Evolutionary conservation across 2,888 invertebrate species (phyloP), one percentile per base, ranked within the genome.

Genomic region (Chydorus sphaericus): DNA sequence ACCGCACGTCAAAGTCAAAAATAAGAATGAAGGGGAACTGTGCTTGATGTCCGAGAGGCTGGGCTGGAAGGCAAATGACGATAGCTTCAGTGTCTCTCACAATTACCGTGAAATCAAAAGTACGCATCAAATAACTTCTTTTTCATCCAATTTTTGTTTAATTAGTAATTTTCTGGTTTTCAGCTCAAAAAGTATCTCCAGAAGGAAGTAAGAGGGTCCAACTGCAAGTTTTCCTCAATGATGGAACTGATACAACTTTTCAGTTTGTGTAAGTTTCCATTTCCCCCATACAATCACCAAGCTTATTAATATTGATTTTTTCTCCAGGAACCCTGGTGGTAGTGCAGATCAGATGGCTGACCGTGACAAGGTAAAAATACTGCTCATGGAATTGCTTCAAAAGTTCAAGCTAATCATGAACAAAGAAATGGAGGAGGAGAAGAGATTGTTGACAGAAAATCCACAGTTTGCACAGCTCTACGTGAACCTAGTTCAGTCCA

Each of bases 161-260:
- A 16, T 51, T 5, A n/a, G 5, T 3, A 16, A 1, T 26, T 6
- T 28, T 54, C 29, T 59, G 16, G 29, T 48, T 73, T 75, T 49
- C 69, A 91, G 90, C 85, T 61, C 97, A 98, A 77, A 93, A 96
- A 74, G 96, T 98, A 64, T 89, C 89, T 28, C 94, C 97, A 0
- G 93, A 85, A 64, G 93, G 92, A 28, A 98, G 98, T 72, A 84
- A 92, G 26, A 98, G 98, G 74, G 89, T 99, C 56, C 98, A 99
- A 70, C 75, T 99, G 16, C 98, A 98, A 76, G 83, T 97, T 20
- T 91, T 94, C 20, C 74, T 98, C 60, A 89, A 96, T 64, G 91
- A 89, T 74, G 91, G 90, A 23, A 81, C 85, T 51, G 88, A 90
- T 51, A 91, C 91, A 3, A 97, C 96, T n/a, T 99, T 98, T 75